These are phyloP conservation scores for Chirona hameri DNA, from an alignment of 2,888 invertebrate species.

Conservation along the genomic window DNA sequence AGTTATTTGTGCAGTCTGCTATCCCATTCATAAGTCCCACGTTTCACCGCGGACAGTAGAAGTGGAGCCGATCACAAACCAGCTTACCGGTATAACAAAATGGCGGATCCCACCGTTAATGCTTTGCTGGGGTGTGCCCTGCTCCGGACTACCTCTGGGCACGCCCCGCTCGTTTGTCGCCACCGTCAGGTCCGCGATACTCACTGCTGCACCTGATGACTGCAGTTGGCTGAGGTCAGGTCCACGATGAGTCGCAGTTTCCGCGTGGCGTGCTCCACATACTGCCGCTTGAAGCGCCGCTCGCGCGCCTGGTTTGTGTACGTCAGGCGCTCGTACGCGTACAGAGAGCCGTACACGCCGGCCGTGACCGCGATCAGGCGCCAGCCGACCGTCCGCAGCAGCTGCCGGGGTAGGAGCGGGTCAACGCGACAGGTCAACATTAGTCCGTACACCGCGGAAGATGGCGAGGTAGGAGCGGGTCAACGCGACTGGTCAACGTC, in stretches of 20 bases:
- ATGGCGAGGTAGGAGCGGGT: not conserved
- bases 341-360: slow-evolving; percentile 80
- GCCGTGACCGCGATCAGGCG: slow-evolving; percentile 80
- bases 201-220: slow-evolving; percentile 93
- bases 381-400: slow-evolving; percentile 97
- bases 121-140: too few relatives aligned
- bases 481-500: not conserved
- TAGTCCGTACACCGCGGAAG: slow-evolving; percentile 48
- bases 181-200: slow-evolving; percentile 41
- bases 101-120: too few relatives aligned
- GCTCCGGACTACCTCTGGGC: too few relatives aligned
- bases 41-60: too few relatives aligned
- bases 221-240: slow-evolving; percentile 93
- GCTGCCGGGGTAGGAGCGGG: slow-evolving; percentile 51
- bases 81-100: too few relatives aligned
- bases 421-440: too few relatives aligned
- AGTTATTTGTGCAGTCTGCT: too few relatives aligned
- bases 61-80: too few relatives aligned
- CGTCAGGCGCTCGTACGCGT: slow-evolving; percentile 91
- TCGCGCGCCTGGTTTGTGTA: slow-evolving; percentile 98
- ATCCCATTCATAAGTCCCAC: too few relatives aligned
- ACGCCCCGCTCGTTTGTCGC: too few relatives aligned
- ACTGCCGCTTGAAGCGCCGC: slow-evolving; percentile 88
- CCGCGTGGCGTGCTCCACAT: slow-evolving; percentile 85
- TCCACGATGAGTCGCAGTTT: slow-evolving; percentile 93